A percentile compares a stretch with the other conserved stretches of the same genome.
These are phyloP conservation scores for Spisula solida DNA, from an alignment of 2,888 invertebrate genomes.

Conservation along the genomic window DNA sequence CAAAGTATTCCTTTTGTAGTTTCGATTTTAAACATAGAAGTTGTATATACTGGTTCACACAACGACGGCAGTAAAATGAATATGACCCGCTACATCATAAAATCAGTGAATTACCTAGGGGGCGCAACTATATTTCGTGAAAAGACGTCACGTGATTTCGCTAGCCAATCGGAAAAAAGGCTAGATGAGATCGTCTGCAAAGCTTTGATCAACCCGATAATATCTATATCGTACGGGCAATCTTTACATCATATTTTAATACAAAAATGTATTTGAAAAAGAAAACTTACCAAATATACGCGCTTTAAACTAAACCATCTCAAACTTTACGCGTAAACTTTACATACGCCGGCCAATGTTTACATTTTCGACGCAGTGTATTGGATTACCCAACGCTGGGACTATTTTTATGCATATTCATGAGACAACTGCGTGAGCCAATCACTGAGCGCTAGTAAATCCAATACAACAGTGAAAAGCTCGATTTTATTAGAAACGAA, in stretches of 20 bases:
- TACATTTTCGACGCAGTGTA: constrained; percentile 52
- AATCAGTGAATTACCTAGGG: constrained; percentile 62
- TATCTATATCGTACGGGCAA: neutral
- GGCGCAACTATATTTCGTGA: constrained; percentile 65
- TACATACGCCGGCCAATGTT: constrained; percentile 30
- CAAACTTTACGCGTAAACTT: constrained; percentile 1
- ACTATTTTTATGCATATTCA: constrained; percentile 78
- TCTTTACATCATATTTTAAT: neutral
- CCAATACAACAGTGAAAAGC: constrained; percentile 48
- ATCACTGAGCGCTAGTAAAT: constrained; percentile 59
- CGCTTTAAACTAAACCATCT: neutral
- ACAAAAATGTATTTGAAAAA: constrained; percentile 5
- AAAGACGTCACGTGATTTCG: constrained; percentile 62
- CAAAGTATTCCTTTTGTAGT: constrained; percentile 38
- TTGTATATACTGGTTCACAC: constrained; percentile 42
- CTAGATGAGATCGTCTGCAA: constrained; percentile 40
- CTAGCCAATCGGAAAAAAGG: constrained; percentile 56
- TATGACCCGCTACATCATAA: constrained; percentile 69
- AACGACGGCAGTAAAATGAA: constrained; percentile 58
- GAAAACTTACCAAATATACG: neutral
- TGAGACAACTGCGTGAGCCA: constrained; percentile 65
- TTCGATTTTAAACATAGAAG: constrained; percentile 38
- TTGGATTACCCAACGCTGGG: constrained; percentile 62
- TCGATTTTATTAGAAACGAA: constrained; percentile 27
- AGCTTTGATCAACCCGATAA: neutral